Evolutionary conservation across 2,888 invertebrate species (phyloP), one percentile per base, ranked within the genome.

Genomic region (Heteromyza rotundicornis): DNA sequence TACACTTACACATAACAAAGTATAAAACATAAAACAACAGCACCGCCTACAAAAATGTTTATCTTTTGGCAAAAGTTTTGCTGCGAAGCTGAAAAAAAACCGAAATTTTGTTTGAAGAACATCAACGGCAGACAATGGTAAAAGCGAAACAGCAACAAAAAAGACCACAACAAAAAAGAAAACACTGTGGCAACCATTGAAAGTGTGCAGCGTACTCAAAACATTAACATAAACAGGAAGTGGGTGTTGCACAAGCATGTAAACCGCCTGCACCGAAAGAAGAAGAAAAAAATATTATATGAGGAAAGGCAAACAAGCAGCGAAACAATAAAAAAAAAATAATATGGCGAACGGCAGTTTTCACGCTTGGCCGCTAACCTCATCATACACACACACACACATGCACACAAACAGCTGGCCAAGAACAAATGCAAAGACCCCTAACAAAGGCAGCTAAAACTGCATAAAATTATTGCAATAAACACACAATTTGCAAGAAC

Each of bases 181-280:
- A 1, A 44, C 27, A 47, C 3, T 2, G 2, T 22, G 27, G 2
- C 40, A 16, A 20, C n/a, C 19, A n/a, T 12, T 19, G 2, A 58
- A 27, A 32, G 35, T 62, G 59, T 59, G 68, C 62, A 65, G 65
- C 68, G 66, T 68, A n/a, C 65, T 71, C 71, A 66, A 69, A 65
- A 68, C 70, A 76, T 76, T 76, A 71, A 67, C 76, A 76, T 76
- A 74, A 76, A 76, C 76, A 76, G 76, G 76, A 76, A 73, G 74
- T 76, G 74, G 76, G 76, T 70, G 76, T 74, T 68, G 67, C 10
- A 40, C 40, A 40, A 7, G 14, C 40, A 40, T 10, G 14, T n/a
- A 40, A 40, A 40, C 40, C 10, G n/a, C 5, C 7, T 32, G 32
- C 5, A 32, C 32, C 32, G 12, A 32, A 32, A 32, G n/a, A 32